Percentiles rank a stretch among this genome's conserved stretches.
Conservation (phyloP, 2,797 vertebrate species). For the Mormyrus hasselquistii region DNA sequence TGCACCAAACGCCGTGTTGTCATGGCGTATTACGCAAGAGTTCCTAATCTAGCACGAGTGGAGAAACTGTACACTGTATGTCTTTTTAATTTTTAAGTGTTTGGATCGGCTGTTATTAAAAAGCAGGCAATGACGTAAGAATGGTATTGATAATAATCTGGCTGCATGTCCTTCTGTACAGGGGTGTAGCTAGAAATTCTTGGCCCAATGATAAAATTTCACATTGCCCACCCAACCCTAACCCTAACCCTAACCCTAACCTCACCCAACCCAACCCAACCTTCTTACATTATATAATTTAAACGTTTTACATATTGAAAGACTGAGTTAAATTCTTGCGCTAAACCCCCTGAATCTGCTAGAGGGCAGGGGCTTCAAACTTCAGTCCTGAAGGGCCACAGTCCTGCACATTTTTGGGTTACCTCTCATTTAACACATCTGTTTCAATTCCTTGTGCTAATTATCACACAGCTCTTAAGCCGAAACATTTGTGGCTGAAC, state of each 20-base stretch:
- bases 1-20: not conserved
- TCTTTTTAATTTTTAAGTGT: not conserved
- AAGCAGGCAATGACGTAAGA: not conserved
- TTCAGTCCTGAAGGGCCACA: not conserved
- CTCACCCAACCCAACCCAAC: not conserved
- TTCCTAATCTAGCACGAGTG: not conserved
- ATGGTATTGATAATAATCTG: not conserved
- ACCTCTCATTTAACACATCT: no score
- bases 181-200: not conserved
- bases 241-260: no score
- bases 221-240: not conserved
- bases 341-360: not conserved
- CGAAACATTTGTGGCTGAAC: no score
- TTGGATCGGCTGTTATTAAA: not conserved
- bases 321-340: not conserved
- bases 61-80: not conserved
- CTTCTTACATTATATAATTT: not conserved
- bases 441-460: no score
- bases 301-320: not conserved
- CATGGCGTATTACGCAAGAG: conserved; percentile 43
- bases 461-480: no score
- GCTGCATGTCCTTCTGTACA: not conserved
- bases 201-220: not conserved
- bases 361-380: not conserved
- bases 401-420: no score